A percentile compares a stretch with the other conserved stretches of the same genome.
These are phyloP conservation scores for Regulus satrapa DNA, from an alignment of 2,113 vertebrate genomes.

Conservation along the genomic window DNA sequence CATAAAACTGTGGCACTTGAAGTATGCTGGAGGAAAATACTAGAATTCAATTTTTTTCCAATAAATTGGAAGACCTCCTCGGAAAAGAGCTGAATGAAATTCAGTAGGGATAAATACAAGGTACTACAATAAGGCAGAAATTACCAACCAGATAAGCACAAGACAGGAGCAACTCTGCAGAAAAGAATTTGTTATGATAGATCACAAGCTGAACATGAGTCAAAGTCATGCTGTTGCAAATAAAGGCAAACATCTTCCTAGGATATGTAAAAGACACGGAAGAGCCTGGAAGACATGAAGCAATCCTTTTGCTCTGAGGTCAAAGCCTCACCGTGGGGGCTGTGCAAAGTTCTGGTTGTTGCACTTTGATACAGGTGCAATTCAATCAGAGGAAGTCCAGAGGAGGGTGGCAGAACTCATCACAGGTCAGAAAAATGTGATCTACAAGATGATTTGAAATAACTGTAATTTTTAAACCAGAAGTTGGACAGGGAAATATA, in stretches of 20 bases:
- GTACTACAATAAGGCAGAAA: background rate
- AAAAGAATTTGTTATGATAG: background rate
- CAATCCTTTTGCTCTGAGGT: background rate
- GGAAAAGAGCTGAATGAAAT: background rate
- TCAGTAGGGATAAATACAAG: background rate
- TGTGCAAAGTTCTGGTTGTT: background rate
- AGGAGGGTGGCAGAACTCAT: background rate
- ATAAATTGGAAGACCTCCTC: background rate
- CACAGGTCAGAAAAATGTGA: background rate
- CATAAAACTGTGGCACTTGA: background rate
- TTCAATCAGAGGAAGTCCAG: background rate
- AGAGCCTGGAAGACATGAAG: background rate
- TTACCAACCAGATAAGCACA: background rate
- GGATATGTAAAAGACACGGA: background rate
- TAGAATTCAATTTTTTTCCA: background rate
- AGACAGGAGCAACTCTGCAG: background rate
- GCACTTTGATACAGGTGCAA: background rate
- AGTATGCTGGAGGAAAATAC: background rate
- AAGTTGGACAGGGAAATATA: background rate
- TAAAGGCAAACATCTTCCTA: background rate
- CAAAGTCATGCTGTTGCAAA: slow-evolving; percentile 15
- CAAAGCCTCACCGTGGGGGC: background rate
- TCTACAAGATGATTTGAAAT: background rate
- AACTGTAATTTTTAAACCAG: background rate
- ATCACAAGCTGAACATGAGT: slow-evolving; percentile 23